These are phyloP conservation scores for Sternarchorhynchus goeldii DNA, from an alignment of 2,797 vertebrate genomes.

Conservation along the genomic window DNA sequence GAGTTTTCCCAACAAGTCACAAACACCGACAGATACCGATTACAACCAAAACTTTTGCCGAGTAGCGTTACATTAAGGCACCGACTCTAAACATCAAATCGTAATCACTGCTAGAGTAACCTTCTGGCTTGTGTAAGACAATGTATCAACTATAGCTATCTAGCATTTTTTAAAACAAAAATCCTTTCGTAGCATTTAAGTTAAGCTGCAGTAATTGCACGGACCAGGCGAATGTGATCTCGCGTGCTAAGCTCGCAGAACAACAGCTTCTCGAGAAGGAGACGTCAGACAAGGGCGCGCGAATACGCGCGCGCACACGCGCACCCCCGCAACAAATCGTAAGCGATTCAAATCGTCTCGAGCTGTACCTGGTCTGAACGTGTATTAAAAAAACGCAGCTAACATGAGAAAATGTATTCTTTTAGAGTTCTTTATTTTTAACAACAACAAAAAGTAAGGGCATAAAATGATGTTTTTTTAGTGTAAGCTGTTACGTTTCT, in stretches of 20 bases:
- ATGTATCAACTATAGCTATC: no score
- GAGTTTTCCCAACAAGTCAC: background rate
- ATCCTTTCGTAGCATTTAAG: no score
- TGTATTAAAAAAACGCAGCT: background rate
- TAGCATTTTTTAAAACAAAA: no score
- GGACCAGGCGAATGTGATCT: constrained; percentile 58
- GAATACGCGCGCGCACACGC: constrained; percentile 40
- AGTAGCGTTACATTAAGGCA: constrained; percentile 52
- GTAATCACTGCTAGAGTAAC: constrained; percentile 65
- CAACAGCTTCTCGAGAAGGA: constrained; percentile 63
- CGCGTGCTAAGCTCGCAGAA: constrained; percentile 53
- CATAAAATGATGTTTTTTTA: constrained; percentile 38
- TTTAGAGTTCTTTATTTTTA: background rate
- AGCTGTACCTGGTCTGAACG: constrained; percentile 11
- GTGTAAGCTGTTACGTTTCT: constrained; percentile 31
- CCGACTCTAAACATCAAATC: constrained; percentile 50
- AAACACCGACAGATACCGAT: background rate
- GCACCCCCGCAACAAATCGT: background rate
- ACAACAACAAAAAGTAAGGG: background rate
- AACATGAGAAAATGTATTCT: constrained; percentile 9
- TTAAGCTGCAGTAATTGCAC: constrained; percentile 48
- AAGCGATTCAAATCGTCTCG: no score
- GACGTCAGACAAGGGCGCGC: constrained; percentile 51
- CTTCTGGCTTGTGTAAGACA: no score
- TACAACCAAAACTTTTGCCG: constrained; percentile 66